These are phyloP conservation scores for Ectropis grisescens DNA, from an alignment of 1,140 invertebrate species.

Conservation along the genomic window DNA sequence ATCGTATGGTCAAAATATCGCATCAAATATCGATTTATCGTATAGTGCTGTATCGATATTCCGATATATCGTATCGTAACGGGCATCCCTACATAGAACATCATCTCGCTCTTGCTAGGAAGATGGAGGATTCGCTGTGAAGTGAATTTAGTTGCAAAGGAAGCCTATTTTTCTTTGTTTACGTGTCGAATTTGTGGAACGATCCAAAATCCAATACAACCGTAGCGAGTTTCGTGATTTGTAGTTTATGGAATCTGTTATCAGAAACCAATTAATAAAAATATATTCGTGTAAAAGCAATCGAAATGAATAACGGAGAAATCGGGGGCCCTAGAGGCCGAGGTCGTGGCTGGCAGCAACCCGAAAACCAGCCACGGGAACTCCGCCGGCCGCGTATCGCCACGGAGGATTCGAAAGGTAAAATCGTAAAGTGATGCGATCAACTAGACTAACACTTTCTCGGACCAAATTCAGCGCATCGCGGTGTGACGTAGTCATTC, in stretches of 20 bases:
- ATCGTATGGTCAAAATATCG: too few species aligned
- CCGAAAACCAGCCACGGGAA: constrained; percentile 49
- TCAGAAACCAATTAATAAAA: constrained; percentile 11
- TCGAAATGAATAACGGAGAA: constrained; percentile 64
- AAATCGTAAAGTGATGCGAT: constrained; percentile 1
- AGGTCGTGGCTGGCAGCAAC: constrained; percentile 58
- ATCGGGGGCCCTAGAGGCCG: constrained; percentile 53
- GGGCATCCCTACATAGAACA: too few species aligned
- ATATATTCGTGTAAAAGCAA: constrained; percentile 14
- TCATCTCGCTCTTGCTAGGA: constrained; percentile 1
- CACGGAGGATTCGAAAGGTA: constrained; percentile 47
- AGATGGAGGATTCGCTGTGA: constrained; percentile 27
- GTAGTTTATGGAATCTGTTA: constrained; percentile 44
- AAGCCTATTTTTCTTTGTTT: constrained; percentile 58
- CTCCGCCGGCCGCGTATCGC: constrained; percentile 47
- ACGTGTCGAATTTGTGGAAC: constrained; percentile 49
- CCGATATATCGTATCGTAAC: too few species aligned
- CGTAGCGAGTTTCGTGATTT: constrained; percentile 14
- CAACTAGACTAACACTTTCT: constrained; percentile 19
- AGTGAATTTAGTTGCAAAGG: constrained; percentile 26
- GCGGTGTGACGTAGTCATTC: constrained; percentile 29
- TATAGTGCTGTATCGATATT: too few species aligned
- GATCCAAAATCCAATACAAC: constrained; percentile 14
- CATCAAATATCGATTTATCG: too few species aligned
- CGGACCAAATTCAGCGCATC: constrained; percentile 8